Conservation (phyloP, 2,113 vertebrate genomes). For the Crotophaga sulcirostris region DNA sequence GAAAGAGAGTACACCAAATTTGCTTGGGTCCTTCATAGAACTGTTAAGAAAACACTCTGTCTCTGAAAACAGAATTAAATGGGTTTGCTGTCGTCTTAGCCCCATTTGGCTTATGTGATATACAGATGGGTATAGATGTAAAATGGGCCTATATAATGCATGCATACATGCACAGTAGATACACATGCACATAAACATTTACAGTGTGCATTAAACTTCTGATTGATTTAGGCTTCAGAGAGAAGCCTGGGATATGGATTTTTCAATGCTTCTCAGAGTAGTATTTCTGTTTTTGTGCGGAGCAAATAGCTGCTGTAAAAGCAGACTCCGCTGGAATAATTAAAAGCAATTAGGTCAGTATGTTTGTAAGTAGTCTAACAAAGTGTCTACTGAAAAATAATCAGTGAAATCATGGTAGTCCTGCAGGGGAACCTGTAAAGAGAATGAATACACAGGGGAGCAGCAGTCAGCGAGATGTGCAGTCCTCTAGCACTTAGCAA, state of each 20-base stretch:
- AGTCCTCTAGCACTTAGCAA: conserved; percentile 67
- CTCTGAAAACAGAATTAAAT: neutral
- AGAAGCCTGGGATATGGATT: conserved; percentile 40
- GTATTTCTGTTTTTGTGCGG: conserved; percentile 33
- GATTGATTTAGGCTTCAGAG: conserved; percentile 41
- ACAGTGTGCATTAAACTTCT: conserved; percentile 29
- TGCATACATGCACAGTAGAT: conserved; percentile 36
- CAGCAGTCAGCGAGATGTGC: conserved; percentile 45
- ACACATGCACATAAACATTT: conserved; percentile 24
- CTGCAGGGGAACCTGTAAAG: conserved; percentile 36
- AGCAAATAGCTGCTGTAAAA: conserved; percentile 44
- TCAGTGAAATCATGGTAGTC: conserved; percentile 63
- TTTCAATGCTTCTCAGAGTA: conserved; percentile 13
- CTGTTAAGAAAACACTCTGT: conserved; percentile 1
- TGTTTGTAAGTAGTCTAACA: conserved; percentile 63
- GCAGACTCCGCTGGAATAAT: conserved; percentile 57
- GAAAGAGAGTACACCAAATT: neutral
- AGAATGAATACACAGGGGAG: conserved; percentile 5
- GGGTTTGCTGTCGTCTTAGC: neutral
- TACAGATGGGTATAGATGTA: neutral
- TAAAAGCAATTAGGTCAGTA: conserved; percentile 67
- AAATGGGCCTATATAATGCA: neutral
- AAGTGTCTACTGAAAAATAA: conserved; percentile 66
- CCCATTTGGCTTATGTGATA: neutral
- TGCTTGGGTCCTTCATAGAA: neutral